Evolutionary conservation across 2,113 vertebrate genomes (phyloP), one percentile per base, ranked within the genome.

Genomic region (Triplophysa tibetana): DNA sequence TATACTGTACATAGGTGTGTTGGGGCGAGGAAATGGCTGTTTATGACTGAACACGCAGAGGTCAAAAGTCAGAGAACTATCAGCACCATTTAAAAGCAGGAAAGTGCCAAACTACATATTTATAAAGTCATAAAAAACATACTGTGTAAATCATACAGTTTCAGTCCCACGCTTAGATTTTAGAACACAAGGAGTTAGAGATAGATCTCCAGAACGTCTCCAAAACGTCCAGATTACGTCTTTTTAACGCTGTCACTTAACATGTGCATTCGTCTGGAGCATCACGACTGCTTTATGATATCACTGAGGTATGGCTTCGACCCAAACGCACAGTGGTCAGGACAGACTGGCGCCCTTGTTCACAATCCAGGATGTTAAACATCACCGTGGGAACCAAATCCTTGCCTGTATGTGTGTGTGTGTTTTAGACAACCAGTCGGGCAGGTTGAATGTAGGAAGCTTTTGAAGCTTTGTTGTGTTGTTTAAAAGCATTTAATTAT

Each of bases 361-460:
- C 84, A 60, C 43, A 41, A 2, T 19, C 70, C 75, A 80, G 83
- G 75, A 79, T 74, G 81, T 81, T 78, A 85, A 58, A 33, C 81
- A 82, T 88, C 87, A 81, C 84, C 45, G 89, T 91, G 90, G 89
- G 90, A 92, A 91, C 87, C 52, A 56, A 81, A 23, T 77, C 26
- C 41, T 80, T 38, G 17, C 12, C 26, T 26, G 12, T 11, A 3
- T 0, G 33, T 67, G 21, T 61, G 38, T 61, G 60, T 72, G 10
- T 45, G 23, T 16, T 21, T 17, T 29, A 79, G 69, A 85, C 86
- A 86, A 86, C 85, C 84, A 82, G 88, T 85, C 61, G 54, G 82
- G 82, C 85, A 75, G 81, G 88, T 88, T 79, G 67, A 73, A 68
- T n/a, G 56, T 26, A 43, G 54, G 60, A 41, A 29, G 61, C 4